A percentile compares a stretch with the other conserved stretches of the same genome.
These are phyloP conservation scores for Xanthia icteritia DNA, from an alignment of 2,888 invertebrate species.

Conservation along the genomic window DNA sequence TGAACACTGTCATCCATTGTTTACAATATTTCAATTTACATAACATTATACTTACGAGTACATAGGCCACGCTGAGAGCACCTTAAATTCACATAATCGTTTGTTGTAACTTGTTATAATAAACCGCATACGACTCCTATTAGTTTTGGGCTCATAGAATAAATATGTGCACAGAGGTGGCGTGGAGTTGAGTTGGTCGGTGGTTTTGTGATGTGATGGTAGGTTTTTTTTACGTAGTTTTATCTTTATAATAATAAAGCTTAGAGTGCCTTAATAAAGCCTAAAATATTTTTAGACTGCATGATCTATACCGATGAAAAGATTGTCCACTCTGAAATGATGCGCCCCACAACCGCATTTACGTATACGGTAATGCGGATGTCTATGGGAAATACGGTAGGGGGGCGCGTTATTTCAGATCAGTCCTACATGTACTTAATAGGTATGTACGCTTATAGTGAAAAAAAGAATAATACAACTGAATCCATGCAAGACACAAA, in stretches of 20 bases:
- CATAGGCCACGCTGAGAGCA: slow-evolving; percentile 27
- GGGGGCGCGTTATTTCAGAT: too few species aligned
- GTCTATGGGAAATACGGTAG: too few species aligned
- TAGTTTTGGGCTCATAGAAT: slow-evolving; percentile 74
- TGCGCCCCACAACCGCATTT: too few species aligned
- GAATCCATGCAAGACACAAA: too few species aligned
- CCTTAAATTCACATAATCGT: slow-evolving; percentile 76
- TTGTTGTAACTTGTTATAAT: slow-evolving; percentile 77
- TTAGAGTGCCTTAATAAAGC: not conserved
- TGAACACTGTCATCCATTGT: slow-evolving; percentile 4
- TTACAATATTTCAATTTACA: slow-evolving; percentile 47
- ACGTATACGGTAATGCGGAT: too few species aligned
- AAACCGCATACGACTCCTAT: slow-evolving; percentile 76
- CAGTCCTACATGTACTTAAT: too few species aligned
- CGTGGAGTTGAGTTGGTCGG: slow-evolving; percentile 35
- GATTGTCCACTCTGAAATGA: too few species aligned
- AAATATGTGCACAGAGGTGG: slow-evolving; percentile 62
- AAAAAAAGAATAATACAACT: too few species aligned
- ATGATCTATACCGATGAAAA: not conserved
- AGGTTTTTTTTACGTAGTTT: not conserved
- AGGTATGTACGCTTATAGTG: not conserved
- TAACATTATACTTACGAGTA: slow-evolving; percentile 34
- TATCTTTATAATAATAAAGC: not conserved
- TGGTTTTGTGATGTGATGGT: not conserved
- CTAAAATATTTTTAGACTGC: not conserved